These are phyloP conservation scores for Gymnocypris eckloni DNA, from an alignment of 2,797 vertebrate species.

Conservation along the genomic window DNA sequence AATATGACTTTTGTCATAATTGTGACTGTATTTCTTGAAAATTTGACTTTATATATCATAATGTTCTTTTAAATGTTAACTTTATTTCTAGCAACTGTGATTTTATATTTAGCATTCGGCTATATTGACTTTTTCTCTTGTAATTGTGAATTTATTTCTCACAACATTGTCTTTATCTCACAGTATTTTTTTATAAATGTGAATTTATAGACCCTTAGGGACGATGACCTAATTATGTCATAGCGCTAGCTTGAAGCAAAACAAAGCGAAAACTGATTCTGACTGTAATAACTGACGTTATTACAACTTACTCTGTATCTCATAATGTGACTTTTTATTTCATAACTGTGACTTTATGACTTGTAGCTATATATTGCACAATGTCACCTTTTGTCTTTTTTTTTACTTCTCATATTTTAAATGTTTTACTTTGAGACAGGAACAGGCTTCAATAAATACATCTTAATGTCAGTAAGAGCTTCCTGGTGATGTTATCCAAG, in stretches of 20 bases:
- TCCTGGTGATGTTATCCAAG: slow-evolving; percentile 68
- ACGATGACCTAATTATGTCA: too few species aligned
- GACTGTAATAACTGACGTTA: not conserved
- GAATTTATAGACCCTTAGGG: not conserved
- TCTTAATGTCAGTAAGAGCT: slow-evolving; percentile 50
- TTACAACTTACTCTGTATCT: not conserved
- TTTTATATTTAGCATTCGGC: not conserved
- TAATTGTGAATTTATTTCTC: not conserved
- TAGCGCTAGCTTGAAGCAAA: too few species aligned
- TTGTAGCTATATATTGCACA: not conserved
- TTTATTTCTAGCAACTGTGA: not conserved
- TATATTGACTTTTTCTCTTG: not conserved
- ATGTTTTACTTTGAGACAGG: not conserved
- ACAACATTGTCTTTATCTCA: not conserved
- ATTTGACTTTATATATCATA: not conserved
- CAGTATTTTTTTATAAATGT: not conserved
- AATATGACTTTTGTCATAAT: not conserved
- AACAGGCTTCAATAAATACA: not conserved
- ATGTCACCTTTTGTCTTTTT: not conserved
- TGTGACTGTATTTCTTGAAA: not conserved
- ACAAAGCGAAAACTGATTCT: too few species aligned
- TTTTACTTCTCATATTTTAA: not conserved
- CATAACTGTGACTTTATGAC: not conserved
- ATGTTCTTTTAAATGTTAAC: not conserved
- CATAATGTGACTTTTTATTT: not conserved